phyloP scores from a whole-genome alignment of 2,113 vertebrate genomes.

The Lepus europaeus region DNA sequence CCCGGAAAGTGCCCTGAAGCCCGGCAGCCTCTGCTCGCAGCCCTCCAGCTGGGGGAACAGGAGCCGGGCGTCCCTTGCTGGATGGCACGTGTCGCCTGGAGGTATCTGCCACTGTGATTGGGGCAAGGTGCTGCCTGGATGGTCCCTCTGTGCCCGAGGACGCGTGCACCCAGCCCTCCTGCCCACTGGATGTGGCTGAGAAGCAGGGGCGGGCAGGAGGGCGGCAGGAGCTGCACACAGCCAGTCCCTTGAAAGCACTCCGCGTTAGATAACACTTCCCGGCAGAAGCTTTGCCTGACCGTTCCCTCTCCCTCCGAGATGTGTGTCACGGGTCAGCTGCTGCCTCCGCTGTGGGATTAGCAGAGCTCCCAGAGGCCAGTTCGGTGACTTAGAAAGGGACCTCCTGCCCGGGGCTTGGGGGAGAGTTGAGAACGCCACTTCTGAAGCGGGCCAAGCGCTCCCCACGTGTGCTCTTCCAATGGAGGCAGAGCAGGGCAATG shows the following conservation, averaged over 20 bases:
- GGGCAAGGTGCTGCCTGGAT: conserved; percentile 74
- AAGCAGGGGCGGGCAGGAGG: background rate
- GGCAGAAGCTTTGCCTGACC: conserved; percentile 81
- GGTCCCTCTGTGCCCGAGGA: conserved; percentile 30
- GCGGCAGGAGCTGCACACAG: conserved; percentile 49
- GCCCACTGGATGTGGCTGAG: background rate
- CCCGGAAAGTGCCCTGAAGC: background rate
- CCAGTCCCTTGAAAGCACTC: conserved; percentile 74
- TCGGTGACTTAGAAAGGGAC: conserved; percentile 54
- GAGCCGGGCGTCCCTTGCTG: background rate
- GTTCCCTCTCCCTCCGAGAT: conserved; percentile 68
- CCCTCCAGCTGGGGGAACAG: conserved; percentile 34
- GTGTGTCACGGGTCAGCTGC: conserved; percentile 76
- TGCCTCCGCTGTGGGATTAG: conserved; percentile 68
- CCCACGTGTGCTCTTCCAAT: background rate
- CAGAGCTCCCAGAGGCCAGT: conserved; percentile 72
- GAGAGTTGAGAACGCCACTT: conserved; percentile 64
- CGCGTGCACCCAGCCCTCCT: conserved; percentile 42
- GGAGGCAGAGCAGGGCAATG: background rate
- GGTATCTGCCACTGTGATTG: conserved; percentile 65
- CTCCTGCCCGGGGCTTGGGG: conserved; percentile 14
- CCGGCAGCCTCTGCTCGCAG: background rate
- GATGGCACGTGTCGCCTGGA: background rate
- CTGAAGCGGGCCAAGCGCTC: conserved; percentile 22
- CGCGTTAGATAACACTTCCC: conserved; percentile 78